Conservation (phyloP, 2,888 invertebrate species). For the Catocala sponsa region DNA sequence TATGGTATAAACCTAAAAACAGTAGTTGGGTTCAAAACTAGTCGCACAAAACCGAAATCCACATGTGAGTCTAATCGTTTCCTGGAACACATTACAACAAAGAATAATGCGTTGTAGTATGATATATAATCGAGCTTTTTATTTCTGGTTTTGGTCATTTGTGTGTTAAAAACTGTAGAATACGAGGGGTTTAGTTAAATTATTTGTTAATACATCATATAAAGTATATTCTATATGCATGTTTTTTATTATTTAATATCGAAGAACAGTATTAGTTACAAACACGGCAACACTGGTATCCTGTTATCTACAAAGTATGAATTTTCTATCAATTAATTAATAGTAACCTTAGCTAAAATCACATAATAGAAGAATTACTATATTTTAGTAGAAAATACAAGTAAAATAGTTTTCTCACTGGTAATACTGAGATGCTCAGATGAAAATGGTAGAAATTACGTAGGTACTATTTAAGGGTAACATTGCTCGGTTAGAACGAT, state of each 20-base stretch:
- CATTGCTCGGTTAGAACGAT: slow-evolving; percentile 57
- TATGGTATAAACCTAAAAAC: no score
- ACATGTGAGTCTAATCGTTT: no score
- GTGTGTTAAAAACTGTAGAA: slow-evolving; percentile 10
- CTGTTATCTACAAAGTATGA: slow-evolving; percentile 32
- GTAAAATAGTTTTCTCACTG: slow-evolving; percentile 55
- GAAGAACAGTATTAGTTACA: slow-evolving; percentile 29
- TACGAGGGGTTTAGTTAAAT: not conserved
- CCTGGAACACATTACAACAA: no score
- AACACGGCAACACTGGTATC: slow-evolving; percentile 56
- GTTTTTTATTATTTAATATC: slow-evolving; percentile 32
- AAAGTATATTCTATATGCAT: slow-evolving; percentile 16
- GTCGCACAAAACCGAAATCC: no score
- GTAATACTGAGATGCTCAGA: slow-evolving; percentile 54
- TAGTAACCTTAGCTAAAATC: slow-evolving; percentile 50
- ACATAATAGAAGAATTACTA: slow-evolving; percentile 48
- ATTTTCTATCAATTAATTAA: slow-evolving; percentile 42
- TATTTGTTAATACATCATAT: slow-evolving; percentile 1
- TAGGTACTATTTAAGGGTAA: slow-evolving; percentile 46
- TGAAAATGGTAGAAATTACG: slow-evolving; percentile 52
- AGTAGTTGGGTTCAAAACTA: no score
- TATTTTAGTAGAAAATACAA: slow-evolving; percentile 57
- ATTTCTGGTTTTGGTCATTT: slow-evolving; percentile 8
- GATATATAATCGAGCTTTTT: slow-evolving; percentile 4
- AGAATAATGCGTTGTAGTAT: slow-evolving; percentile 9